phyloP scores from a whole-genome alignment of 2,888 invertebrate genomes.

The Petrophora chlorosata region DNA sequence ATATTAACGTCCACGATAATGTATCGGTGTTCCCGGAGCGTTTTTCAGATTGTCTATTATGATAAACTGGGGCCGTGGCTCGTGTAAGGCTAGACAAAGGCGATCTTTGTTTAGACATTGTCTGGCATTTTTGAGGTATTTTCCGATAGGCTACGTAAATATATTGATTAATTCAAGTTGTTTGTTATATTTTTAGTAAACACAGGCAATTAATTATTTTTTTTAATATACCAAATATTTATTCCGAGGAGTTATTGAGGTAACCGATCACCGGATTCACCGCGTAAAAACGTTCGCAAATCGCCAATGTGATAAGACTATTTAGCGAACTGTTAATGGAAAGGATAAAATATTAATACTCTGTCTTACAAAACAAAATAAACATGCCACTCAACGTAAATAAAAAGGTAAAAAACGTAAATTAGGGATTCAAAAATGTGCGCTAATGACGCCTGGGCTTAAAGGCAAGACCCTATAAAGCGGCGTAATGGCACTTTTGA shows the following conservation, averaged over 20 bases:
- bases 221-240: too few relatives aligned
- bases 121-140: too few relatives aligned
- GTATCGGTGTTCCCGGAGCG: background rate
- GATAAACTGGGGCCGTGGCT: conserved; percentile 2
- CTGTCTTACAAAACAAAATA: background rate
- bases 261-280: too few relatives aligned
- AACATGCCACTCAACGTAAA: conserved; percentile 5
- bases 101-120: too few relatives aligned
- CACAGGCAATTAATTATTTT: too few relatives aligned
- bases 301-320: too few relatives aligned
- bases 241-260: too few relatives aligned
- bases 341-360: too few relatives aligned
- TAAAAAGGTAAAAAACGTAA: conserved; percentile 9
- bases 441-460: conserved; percentile 21
- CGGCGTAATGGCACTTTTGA: conserved; percentile 12
- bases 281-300: too few relatives aligned
- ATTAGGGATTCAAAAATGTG: conserved; percentile 7
- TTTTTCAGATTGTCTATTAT: conserved; percentile 9
- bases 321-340: too few relatives aligned
- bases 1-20: background rate
- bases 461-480: conserved; percentile 5
- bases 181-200: too few relatives aligned
- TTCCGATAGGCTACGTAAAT: background rate
- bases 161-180: too few relatives aligned
- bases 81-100: background rate